Conservation (phyloP, 2,888 invertebrate genomes). For the Sphaerophoria taeniata region DNA sequence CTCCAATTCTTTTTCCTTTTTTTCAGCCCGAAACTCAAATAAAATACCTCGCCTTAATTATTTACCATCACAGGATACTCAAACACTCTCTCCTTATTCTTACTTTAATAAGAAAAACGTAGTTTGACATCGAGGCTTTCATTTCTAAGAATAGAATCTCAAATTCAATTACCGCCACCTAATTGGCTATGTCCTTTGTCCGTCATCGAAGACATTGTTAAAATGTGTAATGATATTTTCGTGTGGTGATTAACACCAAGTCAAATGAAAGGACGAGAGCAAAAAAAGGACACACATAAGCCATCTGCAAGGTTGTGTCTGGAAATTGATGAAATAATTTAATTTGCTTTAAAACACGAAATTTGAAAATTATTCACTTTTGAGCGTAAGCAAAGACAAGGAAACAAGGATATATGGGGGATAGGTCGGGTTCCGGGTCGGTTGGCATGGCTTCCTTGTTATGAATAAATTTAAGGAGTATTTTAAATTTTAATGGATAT, state of each 20-base stretch:
- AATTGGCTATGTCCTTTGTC: conserved; percentile 25
- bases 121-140: conserved; percentile 4
- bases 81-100: background rate
- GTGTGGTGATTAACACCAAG: conserved; percentile 12
- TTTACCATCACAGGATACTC: background rate
- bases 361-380: conserved; percentile 21
- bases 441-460: background rate
- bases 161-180: conserved; percentile 21
- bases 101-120: background rate
- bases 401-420: background rate
- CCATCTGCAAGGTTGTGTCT: background rate
- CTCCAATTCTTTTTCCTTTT: background rate
- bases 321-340: background rate
- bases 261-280: background rate
- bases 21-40: background rate
- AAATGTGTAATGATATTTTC: conserved; percentile 14
- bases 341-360: conserved; percentile 12
- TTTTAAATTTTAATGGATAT: conserved; percentile 16
- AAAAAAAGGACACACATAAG: background rate
- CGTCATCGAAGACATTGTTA: background rate
- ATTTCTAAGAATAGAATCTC: conserved; percentile 12
- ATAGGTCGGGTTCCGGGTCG: background rate
- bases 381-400: background rate
- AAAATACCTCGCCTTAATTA: background rate
- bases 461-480: conserved; percentile 12